Conservation (phyloP, 2,888 invertebrate species). For the Mellilla xanthometata region DNA sequence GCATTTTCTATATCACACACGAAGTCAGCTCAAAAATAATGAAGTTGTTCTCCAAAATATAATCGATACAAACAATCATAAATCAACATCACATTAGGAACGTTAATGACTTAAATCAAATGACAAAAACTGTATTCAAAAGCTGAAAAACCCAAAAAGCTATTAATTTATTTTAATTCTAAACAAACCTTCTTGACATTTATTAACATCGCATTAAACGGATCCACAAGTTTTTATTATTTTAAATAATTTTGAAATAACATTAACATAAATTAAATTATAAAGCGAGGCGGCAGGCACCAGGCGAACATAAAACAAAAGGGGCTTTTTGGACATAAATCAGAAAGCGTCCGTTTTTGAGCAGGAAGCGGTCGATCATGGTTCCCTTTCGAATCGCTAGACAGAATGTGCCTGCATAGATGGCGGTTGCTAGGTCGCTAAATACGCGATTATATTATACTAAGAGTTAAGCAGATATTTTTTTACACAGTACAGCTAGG, state of each 20-base stretch:
- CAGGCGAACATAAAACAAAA: conserved; percentile 57
- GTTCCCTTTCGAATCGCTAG: conserved; percentile 54
- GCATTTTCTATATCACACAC: conserved; percentile 8
- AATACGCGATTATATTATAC: conserved; percentile 28
- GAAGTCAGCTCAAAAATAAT: conserved; percentile 2
- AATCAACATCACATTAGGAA: neutral
- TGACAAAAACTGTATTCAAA: conserved; percentile 3
- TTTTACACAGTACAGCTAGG: no score
- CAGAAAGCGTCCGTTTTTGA: conserved; percentile 63
- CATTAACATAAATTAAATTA: conserved; percentile 42
- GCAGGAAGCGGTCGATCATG: conserved; percentile 78
- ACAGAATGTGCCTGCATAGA: conserved; percentile 45
- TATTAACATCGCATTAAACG: conserved; percentile 20
- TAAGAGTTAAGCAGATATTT: no score
- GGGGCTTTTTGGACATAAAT: conserved; percentile 50
- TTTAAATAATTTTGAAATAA: conserved; percentile 18
- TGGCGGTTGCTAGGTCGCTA: conserved; percentile 33
- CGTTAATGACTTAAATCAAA: neutral
- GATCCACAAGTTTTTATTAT: conserved; percentile 18
- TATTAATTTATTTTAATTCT: conserved; percentile 13
- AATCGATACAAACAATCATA: neutral
- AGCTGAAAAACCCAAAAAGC: neutral
- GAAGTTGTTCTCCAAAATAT: neutral
- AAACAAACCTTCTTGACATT: conserved; percentile 16
- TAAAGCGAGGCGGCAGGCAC: conserved; percentile 43